phyloP scores from a whole-genome alignment of 2,888 invertebrate species.

The Pollenia labialis region DNA sequence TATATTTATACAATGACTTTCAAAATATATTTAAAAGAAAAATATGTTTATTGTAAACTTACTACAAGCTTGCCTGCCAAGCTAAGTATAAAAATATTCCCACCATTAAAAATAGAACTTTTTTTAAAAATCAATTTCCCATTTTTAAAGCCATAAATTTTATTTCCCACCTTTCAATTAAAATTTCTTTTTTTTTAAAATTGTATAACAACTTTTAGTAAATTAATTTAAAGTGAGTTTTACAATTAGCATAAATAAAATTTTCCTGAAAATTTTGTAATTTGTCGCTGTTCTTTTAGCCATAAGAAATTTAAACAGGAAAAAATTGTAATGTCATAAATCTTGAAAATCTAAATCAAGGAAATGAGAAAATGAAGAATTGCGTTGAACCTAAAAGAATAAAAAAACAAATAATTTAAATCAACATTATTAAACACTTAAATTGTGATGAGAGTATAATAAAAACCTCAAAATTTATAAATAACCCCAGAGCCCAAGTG shows the following conservation, averaged over 20 bases:
- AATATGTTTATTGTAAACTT: too few species aligned
- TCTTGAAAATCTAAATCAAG: constrained; percentile 49
- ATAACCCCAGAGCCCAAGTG: neutral
- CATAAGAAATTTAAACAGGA: neutral
- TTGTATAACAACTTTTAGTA: neutral
- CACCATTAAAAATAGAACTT: neutral
- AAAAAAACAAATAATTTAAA: constrained; percentile 36
- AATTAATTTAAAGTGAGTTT: constrained; percentile 27
- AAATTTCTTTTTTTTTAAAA: neutral
- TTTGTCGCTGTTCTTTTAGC: constrained; percentile 7
- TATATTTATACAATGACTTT: too few species aligned
- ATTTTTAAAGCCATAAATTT: neutral
- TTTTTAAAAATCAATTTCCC: neutral
- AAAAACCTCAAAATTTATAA: constrained; percentile 13
- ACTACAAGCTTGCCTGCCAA: too few species aligned
- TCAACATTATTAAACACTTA: constrained; percentile 43
- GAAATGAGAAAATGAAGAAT: constrained; percentile 60
- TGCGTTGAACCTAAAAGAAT: constrained; percentile 23
- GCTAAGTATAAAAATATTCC: too few species aligned
- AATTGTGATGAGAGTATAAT: neutral
- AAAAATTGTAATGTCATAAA: constrained; percentile 24
- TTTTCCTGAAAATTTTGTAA: constrained; percentile 34
- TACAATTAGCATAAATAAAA: constrained; percentile 30
- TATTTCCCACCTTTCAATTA: neutral
- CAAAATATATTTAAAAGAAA: too few species aligned